Evolutionary conservation across 2,113 vertebrate species (phyloP).

Genomic region (Scortum barcoo): DNA sequence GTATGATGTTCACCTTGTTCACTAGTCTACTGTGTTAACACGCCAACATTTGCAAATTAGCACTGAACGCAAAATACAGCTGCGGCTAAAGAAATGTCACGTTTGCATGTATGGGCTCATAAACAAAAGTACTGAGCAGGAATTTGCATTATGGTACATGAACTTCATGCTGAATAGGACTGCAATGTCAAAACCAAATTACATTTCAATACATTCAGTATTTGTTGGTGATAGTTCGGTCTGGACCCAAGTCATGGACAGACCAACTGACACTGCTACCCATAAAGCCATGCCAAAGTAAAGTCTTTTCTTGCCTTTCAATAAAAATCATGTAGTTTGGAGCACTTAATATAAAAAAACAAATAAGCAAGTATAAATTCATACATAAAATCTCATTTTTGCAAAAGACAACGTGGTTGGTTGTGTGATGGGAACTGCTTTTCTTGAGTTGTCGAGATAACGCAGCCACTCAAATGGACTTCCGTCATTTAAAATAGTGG

Average conservation of each 20-base stretch:
- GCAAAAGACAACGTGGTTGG: neutral
- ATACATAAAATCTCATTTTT: slow-evolving; percentile 5
- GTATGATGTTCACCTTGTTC: neutral
- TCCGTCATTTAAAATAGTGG: neutral
- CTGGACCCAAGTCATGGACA: neutral
- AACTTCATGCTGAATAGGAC: neutral
- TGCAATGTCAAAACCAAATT: neutral
- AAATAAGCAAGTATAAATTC: neutral
- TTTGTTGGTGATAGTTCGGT: neutral
- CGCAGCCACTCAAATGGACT: neutral
- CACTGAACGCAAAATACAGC: neutral
- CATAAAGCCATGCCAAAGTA: neutral
- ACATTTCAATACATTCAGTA: neutral
- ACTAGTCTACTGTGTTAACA: neutral
- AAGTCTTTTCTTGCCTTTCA: neutral
- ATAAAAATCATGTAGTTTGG: slow-evolving; percentile 13
- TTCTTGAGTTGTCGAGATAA: slow-evolving; percentile 4
- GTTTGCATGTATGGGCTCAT: neutral
- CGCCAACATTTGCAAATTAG: neutral
- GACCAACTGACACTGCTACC: neutral
- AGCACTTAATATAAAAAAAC: slow-evolving; percentile 6
- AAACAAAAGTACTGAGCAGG: neutral
- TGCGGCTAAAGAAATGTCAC: neutral
- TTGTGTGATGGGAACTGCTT: neutral
- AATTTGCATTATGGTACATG: neutral